These are phyloP conservation scores for Amazona vittata DNA, from an alignment of 2,113 vertebrate species.

Conservation along the genomic window DNA sequence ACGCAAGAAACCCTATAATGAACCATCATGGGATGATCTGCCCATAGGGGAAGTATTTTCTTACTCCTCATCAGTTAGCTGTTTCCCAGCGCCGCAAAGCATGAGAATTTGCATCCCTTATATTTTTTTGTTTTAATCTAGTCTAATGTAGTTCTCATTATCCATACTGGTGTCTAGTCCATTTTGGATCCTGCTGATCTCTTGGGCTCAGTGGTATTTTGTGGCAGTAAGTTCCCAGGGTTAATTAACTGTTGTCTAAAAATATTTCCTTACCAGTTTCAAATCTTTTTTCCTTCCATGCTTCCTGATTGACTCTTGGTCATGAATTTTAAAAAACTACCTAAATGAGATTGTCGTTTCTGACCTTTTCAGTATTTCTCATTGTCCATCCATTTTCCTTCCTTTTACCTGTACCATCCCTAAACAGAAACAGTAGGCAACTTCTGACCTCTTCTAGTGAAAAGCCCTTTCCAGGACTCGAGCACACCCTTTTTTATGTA, in stretches of 20 bases:
- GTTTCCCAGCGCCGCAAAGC: fast-evolving
- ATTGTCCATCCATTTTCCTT: not conserved
- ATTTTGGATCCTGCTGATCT: not conserved
- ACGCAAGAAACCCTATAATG: not conserved
- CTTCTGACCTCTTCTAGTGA: not conserved
- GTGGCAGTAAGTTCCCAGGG: not conserved
- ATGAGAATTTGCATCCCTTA: not conserved
- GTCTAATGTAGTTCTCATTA: not conserved
- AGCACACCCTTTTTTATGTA: not conserved
- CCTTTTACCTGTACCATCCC: not conserved
- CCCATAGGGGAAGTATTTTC: not conserved
- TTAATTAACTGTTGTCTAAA: constrained; percentile 18
- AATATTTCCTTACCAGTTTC: constrained; percentile 2
- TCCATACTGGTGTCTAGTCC: not conserved
- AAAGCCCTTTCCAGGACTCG: not conserved
- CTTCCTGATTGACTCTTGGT: not conserved
- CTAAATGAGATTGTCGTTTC: not conserved
- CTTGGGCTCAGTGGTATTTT: not conserved
- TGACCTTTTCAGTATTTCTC: not conserved
- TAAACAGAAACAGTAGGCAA: not conserved
- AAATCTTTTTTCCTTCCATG: not conserved
- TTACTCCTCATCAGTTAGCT: not conserved
- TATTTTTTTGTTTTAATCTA: not conserved
- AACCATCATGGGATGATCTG: not conserved
- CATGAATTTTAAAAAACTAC: not conserved